Conservation (phyloP, 2,888 invertebrate genomes). For the Helobdella robusta region DNA sequence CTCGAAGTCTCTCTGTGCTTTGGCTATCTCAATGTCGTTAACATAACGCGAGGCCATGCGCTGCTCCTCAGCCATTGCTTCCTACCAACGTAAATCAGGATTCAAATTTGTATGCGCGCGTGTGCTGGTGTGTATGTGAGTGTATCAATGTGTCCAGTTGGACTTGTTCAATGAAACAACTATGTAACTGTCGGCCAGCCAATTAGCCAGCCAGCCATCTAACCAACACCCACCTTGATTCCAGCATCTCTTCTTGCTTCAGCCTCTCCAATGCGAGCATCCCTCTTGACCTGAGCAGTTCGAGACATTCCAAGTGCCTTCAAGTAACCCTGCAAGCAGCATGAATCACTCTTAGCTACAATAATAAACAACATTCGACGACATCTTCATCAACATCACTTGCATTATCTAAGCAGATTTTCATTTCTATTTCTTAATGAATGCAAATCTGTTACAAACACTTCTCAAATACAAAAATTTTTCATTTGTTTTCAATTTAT, state of each 20-base stretch:
- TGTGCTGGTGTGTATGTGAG: background rate
- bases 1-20: conserved; percentile 90
- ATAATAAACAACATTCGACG: no score
- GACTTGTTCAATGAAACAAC: no score
- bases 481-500: no score
- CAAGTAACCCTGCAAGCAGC: conserved; percentile 72
- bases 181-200: background rate
- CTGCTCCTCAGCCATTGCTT: conserved; percentile 91
- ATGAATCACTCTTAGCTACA: no score
- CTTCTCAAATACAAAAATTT: no score
- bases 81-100: conserved; percentile 49
- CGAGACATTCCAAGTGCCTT: conserved; percentile 64
- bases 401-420: no score
- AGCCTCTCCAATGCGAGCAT: conserved; percentile 91
- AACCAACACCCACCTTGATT: conserved; percentile 57
- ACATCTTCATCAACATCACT: no score
- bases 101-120: no score
- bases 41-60: conserved; percentile 84
- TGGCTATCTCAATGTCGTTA: conserved; percentile 93
- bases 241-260: conserved; percentile 78
- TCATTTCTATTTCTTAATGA: no score
- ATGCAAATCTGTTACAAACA: no score
- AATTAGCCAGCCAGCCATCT: background rate
- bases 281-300: conserved; percentile 55
- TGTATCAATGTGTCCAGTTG: no score